A percentile compares a stretch with the other conserved stretches of the same genome.
Conservation (phyloP, 2,888 invertebrate genomes). For the Ellobium chinense region DNA sequence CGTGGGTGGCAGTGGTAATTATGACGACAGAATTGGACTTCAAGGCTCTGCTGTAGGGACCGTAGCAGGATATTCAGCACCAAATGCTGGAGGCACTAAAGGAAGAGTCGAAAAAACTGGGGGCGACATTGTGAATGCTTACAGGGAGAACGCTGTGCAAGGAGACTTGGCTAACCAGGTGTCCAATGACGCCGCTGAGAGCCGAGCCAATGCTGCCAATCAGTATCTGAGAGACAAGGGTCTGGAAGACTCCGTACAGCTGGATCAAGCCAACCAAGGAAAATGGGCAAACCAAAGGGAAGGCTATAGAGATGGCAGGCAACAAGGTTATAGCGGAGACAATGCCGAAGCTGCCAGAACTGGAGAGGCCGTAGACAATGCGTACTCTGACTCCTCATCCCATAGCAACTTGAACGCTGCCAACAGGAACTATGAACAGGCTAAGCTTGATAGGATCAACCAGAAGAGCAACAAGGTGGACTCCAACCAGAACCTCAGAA, state of each 20-base stretch:
- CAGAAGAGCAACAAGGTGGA: conserved; percentile 46
- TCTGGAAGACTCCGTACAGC: conserved; percentile 43
- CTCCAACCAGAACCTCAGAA: conserved; percentile 45
- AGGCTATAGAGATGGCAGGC: conserved; percentile 36
- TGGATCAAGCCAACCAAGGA: conserved; percentile 41
- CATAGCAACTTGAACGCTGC: conserved; percentile 43
- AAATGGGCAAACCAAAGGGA: conserved; percentile 43
- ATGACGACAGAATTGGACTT: neutral
- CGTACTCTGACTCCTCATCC: conserved; percentile 30
- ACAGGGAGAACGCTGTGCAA: conserved; percentile 40
- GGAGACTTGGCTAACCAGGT: conserved; percentile 37
- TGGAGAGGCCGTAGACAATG: conserved; percentile 36
- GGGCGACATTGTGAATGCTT: conserved; percentile 41
- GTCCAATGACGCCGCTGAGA: conserved; percentile 38
- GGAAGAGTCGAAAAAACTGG: conserved; percentile 42
- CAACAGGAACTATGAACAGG: conserved; percentile 42
- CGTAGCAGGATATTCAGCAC: neutral
- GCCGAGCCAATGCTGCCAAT: conserved; percentile 41
- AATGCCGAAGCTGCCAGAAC: conserved; percentile 40
- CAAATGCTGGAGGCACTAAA: neutral
- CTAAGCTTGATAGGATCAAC: conserved; percentile 48
- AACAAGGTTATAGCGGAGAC: conserved; percentile 44
- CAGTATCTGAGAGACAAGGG: conserved; percentile 44
- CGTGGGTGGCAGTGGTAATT: neutral
- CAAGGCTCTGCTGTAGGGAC: conserved; percentile 4